phyloP scores from a whole-genome alignment of 2,888 invertebrate species.

The Cremastinae sp. region DNA sequence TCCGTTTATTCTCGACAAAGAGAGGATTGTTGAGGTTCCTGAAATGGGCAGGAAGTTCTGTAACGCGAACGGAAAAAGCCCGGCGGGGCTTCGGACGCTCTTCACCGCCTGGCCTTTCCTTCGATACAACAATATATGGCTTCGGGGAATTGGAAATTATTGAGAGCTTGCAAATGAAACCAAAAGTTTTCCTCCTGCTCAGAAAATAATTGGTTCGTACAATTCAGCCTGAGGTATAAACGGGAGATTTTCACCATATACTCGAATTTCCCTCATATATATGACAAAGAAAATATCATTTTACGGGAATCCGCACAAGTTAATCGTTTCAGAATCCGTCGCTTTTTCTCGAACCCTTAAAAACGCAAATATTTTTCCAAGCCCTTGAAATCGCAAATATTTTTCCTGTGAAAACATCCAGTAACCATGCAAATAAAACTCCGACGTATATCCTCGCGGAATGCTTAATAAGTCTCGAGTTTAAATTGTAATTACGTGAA shows the following conservation, averaged over 20 bases:
- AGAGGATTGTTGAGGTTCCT: slow-evolving; percentile 10
- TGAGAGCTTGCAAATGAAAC: slow-evolving; percentile 13
- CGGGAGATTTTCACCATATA: slow-evolving; percentile 8
- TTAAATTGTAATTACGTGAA: no score
- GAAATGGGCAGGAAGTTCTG: slow-evolving; percentile 23
- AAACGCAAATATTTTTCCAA: neutral
- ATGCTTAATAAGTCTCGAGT: no score
- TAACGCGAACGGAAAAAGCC: slow-evolving; percentile 14
- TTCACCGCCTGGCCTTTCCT: slow-evolving; percentile 10
- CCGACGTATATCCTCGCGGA: no score
- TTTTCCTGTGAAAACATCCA: no score
- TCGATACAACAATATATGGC: slow-evolving; percentile 16
- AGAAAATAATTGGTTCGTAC: slow-evolving; percentile 27
- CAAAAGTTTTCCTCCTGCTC: slow-evolving; percentile 27
- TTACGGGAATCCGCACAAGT: neutral
- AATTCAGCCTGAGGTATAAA: slow-evolving; percentile 2
- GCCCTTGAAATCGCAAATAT: neutral
- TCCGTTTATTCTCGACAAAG: neutral
- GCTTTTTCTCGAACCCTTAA: neutral
- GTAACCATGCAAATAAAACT: no score
- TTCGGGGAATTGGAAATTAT: slow-evolving; percentile 45
- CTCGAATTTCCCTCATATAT: neutral
- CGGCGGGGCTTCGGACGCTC: slow-evolving; percentile 29
- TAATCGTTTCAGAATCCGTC: slow-evolving; percentile 9
- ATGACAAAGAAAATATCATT: slow-evolving; percentile 5